Evolutionary conservation across 2,113 vertebrate species (phyloP), one percentile per base, ranked within the genome.

Genomic region (Antechinus stuartii): DNA sequence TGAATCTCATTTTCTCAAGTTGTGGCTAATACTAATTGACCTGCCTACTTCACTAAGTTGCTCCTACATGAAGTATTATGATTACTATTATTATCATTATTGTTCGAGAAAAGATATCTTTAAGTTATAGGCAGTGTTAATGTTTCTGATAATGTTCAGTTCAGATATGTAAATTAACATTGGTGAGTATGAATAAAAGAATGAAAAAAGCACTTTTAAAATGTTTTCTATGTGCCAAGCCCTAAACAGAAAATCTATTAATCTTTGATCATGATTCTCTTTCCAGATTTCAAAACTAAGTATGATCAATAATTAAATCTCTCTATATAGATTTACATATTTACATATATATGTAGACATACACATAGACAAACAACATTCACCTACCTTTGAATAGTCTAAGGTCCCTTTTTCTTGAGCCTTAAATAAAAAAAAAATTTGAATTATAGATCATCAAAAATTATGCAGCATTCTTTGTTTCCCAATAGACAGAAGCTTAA

Each of bases 301-400:
- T 92, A 89, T 14, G 94, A 95, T 89, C 30, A 61, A 92, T 95
- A 93, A 92, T 1, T 54, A 93, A 91, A 93, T 30, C 61, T 35
- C 61, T 12, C 61, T 84, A 3, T 8, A 22, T 23, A 23, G n/a
- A 42, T 42, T 84, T 42, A 84, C 23, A 42, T 84, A 1, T 84
- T 42, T 84, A 84, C 8, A 84, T 84, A 68, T 14, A 30, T 9
- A 68, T 61, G 8, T 10, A 68, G 30, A 68, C 14, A 84, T 0
- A 42, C 7, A 76, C 19, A 42, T 42, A 42, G 68, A 84, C 68
- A 84, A 84, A 49, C 91, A 57, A 53, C 91, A 97, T 97, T 90
- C 91, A 97, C 99, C 97, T 97, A 99, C 99, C 99, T 99, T 99
- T 61, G 98, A 98, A 95, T 99, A 99, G 98, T 99, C 98, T 91